Base-by-base conservation (phyloP, 2,888 invertebrate species). In the Clunio marinus region DNA sequence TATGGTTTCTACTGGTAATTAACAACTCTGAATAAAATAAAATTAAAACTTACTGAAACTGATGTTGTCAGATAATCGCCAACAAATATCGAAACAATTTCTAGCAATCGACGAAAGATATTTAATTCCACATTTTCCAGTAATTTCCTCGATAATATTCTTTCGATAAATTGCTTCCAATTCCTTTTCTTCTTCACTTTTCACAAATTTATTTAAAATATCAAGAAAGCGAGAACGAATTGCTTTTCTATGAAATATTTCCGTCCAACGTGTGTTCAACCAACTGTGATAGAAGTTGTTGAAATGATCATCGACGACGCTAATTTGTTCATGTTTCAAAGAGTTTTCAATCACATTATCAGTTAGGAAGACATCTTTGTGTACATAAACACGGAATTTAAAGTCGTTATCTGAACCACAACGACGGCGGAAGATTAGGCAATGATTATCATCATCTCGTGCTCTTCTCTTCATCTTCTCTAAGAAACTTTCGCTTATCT, bases 11-110 rank as follows among this genome's bases (percentile, higher is more conserved):
- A n/a, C n/a, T n/a, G n/a, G n/a, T n/a, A n/a, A n/a, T n/a, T n/a
- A n/a, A n/a, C n/a, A n/a, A n/a, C n/a, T n/a, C n/a, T n/a, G n/a
- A n/a, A n/a, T n/a, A n/a, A n/a, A n/a, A n/a, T 8, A 51, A 7
- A 17, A 51, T 32, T 32, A 4, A 8, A 20, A 66, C 66, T 66
- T 24, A 66, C 66, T 35, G 13, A 66, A 32, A 3, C 45, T 55
- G 4, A 27, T 28, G 15, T 51, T 55, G n/a, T 22, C n/a, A 10
- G 55, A 55, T 20, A 66, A 8, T 13, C 66, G 17, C 15, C 25
- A 66, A 20, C 66, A 55, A 22, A 66, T 55, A 5, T 66, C 66
- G n/a, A 66, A 66, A 24, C 66, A 66, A 27, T 55, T 66, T 7
- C 55, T 51, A 1, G 66, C 66, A 10, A 66, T 66, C 5, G 55